Evolutionary conservation across 2,888 invertebrate species (phyloP).

Genomic region (Agrotis ipsilon): DNA sequence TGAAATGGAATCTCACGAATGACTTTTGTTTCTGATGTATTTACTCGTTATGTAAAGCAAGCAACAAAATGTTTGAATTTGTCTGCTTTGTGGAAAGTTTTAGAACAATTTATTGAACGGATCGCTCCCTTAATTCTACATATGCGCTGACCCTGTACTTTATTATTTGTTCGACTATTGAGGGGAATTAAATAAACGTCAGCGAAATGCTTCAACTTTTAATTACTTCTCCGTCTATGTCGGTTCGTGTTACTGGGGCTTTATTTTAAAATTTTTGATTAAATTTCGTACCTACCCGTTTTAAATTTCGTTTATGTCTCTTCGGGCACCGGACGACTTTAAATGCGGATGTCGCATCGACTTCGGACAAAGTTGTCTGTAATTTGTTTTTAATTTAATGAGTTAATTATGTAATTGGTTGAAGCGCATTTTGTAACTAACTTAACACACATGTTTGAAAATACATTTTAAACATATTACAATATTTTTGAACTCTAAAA

Average conservation of each 20-base stretch:
- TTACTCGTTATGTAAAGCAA: conserved; percentile 74
- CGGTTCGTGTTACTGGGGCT: conserved; percentile 61
- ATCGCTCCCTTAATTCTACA: conserved; percentile 58
- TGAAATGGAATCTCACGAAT: conserved; percentile 82
- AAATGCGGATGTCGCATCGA: conserved; percentile 44
- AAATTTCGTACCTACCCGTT: conserved; percentile 52
- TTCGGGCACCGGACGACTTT: conserved; percentile 32
- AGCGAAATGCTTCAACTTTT: conserved; percentile 73
- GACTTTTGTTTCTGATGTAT: conserved; percentile 80
- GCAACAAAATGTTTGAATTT: conserved; percentile 69
- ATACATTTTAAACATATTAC: too few relatives aligned
- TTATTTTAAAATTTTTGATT: conserved; percentile 68
- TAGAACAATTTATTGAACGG: conserved; percentile 72
- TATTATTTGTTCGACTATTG: conserved; percentile 72
- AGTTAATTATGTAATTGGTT: conserved; percentile 27
- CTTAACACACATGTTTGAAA: too few relatives aligned
- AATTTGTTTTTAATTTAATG: conserved; percentile 35
- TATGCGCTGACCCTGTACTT: conserved; percentile 72
- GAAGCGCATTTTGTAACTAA: not conserved
- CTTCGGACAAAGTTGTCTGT: conserved; percentile 40
- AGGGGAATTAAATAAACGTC: conserved; percentile 74
- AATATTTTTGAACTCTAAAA: too few relatives aligned
- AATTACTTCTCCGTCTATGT: conserved; percentile 72
- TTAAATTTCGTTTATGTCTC: conserved; percentile 57
- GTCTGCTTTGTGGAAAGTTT: conserved; percentile 70